These are phyloP conservation scores for Tragelaphus scriptus DNA, from an alignment of 2,113 vertebrate genomes.

Conservation along the genomic window DNA sequence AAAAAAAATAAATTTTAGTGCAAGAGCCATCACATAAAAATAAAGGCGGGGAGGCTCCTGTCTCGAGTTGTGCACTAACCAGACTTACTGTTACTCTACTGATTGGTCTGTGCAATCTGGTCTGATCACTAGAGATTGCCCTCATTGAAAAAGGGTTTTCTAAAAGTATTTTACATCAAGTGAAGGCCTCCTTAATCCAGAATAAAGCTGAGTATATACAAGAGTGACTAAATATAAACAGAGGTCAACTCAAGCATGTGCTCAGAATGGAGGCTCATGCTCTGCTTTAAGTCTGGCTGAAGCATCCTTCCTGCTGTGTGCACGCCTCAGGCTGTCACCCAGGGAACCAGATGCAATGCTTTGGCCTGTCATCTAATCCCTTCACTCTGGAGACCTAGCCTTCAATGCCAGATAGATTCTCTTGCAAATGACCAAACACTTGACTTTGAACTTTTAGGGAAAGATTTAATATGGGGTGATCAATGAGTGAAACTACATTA, in stretches of 20 bases:
- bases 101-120: not conserved
- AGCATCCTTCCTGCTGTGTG: not conserved
- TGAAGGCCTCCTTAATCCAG: not conserved
- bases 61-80: not conserved
- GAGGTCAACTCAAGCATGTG: not conserved
- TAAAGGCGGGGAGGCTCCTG: not conserved
- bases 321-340: not conserved
- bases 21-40: not conserved
- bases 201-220: not conserved
- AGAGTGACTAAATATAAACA: not conserved
- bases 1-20: not conserved
- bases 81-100: not conserved
- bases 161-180: conserved; percentile 7
- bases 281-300: not conserved
- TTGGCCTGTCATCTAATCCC: not conserved
- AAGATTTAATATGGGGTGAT: conserved; percentile 52
- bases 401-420: conserved; percentile 25
- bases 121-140: not conserved
- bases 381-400: not conserved
- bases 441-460: conserved; percentile 55
- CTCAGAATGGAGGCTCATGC: not conserved
- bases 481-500: conserved; percentile 27
- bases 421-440: conserved; percentile 56
- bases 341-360: not conserved
- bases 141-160: not conserved